phyloP scores from a whole-genome alignment of 2,797 vertebrate species.

The Sebastes diaconus region DNA sequence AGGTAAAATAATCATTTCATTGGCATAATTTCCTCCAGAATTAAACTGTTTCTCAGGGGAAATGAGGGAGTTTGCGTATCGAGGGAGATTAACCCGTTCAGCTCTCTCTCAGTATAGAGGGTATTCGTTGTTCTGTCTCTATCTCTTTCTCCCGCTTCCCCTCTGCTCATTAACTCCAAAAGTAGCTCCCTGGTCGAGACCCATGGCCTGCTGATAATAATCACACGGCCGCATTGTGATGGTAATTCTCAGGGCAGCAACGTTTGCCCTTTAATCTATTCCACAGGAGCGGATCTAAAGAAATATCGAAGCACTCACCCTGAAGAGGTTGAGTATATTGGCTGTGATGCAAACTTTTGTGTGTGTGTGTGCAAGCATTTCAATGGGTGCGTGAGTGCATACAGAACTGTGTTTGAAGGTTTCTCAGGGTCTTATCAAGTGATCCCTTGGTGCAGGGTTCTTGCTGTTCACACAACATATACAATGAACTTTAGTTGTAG shows the following conservation, averaged over 20 bases:
- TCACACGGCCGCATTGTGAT: slow-evolving; percentile 43
- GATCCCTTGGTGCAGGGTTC: not conserved
- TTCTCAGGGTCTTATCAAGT: not conserved
- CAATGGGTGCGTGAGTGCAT: not conserved
- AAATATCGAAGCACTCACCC: not conserved
- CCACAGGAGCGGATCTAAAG: slow-evolving; percentile 17
- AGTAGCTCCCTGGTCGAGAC: slow-evolving; percentile 29
- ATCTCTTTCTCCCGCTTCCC: slow-evolving; percentile 1
- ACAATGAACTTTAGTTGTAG: not conserved
- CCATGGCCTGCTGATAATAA: slow-evolving; percentile 43
- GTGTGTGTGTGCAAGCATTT: not conserved
- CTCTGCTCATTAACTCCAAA: slow-evolving; percentile 43
- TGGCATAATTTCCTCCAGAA: slow-evolving; percentile 18
- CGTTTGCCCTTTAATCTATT: slow-evolving; percentile 58
- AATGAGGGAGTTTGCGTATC: not conserved
- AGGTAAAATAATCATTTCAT: slow-evolving; percentile 36
- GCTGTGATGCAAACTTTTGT: not conserved
- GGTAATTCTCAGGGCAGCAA: slow-evolving; percentile 50
- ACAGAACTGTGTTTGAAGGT: not conserved
- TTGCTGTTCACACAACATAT: not conserved
- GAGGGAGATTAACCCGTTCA: not conserved
- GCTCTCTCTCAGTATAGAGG: not conserved
- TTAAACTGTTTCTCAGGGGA: slow-evolving; percentile 11
- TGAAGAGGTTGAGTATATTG: not conserved
- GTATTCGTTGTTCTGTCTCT: slow-evolving; percentile 1